Percentiles rank a stretch among this genome's conserved stretches.
Conservation (phyloP, 2,888 invertebrate genomes). For the Meghimatium bilineatum region DNA sequence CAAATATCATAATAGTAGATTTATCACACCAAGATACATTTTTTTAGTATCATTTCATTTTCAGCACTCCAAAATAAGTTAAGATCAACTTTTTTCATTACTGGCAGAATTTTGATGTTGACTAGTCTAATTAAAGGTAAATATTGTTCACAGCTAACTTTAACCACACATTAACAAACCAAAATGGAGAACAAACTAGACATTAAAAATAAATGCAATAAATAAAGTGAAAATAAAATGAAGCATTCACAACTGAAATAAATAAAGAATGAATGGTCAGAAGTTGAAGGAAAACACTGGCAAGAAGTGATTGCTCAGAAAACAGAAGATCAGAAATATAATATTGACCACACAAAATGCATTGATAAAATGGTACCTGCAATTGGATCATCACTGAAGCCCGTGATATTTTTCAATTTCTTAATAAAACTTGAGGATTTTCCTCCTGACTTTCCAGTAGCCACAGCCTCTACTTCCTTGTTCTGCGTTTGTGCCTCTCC, state of each 20-base stretch:
- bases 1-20: too few relatives aligned
- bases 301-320: neutral
- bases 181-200: too few relatives aligned
- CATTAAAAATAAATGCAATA: neutral
- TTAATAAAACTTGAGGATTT: constrained; percentile 47
- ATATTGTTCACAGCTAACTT: too few relatives aligned
- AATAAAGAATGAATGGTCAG: neutral
- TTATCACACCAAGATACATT: too few relatives aligned
- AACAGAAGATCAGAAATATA: neutral
- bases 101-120: too few relatives aligned
- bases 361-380: constrained; percentile 10
- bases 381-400: constrained; percentile 48
- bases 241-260: neutral
- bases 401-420: constrained; percentile 50
- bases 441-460: constrained; percentile 1
- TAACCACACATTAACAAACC: too few relatives aligned
- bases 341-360: neutral
- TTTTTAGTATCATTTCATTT: too few relatives aligned
- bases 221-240: neutral
- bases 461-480: constrained; percentile 13
- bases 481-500: constrained; percentile 33
- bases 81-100: too few relatives aligned
- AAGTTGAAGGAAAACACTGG: neutral
- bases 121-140: too few relatives aligned
- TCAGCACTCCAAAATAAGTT: too few relatives aligned